These are phyloP conservation scores for Myotis findleyi DNA, from an alignment of 2,797 vertebrate species.

Conservation along the genomic window DNA sequence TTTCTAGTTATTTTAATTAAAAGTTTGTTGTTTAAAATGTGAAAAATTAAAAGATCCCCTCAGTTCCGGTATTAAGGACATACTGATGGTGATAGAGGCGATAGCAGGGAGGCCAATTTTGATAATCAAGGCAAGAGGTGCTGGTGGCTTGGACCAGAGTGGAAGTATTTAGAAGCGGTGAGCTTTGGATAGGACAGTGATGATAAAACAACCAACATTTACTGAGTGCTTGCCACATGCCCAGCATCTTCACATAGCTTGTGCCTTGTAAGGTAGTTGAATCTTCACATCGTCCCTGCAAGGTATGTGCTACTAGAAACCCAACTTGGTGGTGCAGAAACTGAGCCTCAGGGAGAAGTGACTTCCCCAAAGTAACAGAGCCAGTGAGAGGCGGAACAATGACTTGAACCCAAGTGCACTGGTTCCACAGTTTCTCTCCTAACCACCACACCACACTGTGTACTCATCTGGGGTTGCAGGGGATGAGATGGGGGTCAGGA, in stretches of 20 bases:
- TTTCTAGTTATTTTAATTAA: not conserved
- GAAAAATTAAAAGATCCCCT: not conserved
- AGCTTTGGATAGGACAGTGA: not conserved
- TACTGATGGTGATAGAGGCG: not conserved
- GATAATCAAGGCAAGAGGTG: not conserved
- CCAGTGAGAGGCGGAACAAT: not conserved
- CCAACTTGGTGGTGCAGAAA: not conserved
- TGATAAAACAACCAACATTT: not conserved
- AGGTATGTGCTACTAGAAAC: not conserved
- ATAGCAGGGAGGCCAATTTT: not conserved
- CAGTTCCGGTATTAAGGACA: not conserved
- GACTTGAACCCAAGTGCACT: not conserved
- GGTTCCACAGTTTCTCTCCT: not conserved
- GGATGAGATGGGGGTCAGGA: too few species aligned
- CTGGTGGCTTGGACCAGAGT: not conserved
- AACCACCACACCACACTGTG: not conserved
- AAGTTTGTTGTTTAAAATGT: not conserved
- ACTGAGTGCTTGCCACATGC: not conserved
- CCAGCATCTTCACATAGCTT: not conserved
- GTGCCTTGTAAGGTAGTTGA: not conserved
- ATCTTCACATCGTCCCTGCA: not conserved
- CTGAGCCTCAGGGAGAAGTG: not conserved
- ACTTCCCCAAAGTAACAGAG: not conserved
- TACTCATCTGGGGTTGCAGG: not conserved
- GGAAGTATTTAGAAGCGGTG: not conserved